These are phyloP conservation scores for Lasiurus cinereus DNA, from an alignment of 2,113 vertebrate species.

Conservation along the genomic window DNA sequence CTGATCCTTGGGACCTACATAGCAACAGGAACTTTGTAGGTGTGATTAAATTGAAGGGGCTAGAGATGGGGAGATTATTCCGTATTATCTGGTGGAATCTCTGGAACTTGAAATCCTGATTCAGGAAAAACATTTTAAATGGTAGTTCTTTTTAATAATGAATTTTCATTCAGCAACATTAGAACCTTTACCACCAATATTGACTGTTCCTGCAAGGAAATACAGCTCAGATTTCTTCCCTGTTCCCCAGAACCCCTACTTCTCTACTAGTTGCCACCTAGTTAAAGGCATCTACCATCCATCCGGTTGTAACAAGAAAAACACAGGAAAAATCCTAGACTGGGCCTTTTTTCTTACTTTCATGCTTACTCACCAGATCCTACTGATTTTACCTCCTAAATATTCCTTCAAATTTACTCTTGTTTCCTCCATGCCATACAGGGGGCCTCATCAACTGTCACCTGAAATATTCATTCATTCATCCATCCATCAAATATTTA, in stretches of 20 bases:
- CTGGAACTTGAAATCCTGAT: neutral
- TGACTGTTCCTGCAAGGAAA: neutral
- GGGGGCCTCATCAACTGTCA: neutral
- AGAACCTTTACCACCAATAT: neutral
- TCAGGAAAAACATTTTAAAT: neutral
- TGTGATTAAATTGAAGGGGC: neutral
- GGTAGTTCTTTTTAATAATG: neutral
- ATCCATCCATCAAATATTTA: neutral
- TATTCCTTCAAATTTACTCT: neutral
- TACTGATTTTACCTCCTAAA: neutral
- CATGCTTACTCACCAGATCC: neutral
- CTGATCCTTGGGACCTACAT: neutral
- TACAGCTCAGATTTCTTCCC: neutral
- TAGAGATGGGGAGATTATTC: neutral
- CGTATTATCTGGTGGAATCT: neutral
- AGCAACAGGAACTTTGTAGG: neutral
- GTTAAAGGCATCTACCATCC: neutral
- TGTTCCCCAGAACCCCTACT: neutral
- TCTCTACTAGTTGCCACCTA: neutral
- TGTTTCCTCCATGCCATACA: neutral
- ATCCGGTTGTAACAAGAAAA: neutral
- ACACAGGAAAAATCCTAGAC: neutral
- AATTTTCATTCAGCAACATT: neutral
- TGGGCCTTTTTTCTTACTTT: neutral
- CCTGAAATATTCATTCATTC: neutral